Percentiles rank a stretch among this genome's conserved stretches.
Evolutionary conservation across 2,113 vertebrate species (phyloP).

Genomic region (Silurus asotus): DNA sequence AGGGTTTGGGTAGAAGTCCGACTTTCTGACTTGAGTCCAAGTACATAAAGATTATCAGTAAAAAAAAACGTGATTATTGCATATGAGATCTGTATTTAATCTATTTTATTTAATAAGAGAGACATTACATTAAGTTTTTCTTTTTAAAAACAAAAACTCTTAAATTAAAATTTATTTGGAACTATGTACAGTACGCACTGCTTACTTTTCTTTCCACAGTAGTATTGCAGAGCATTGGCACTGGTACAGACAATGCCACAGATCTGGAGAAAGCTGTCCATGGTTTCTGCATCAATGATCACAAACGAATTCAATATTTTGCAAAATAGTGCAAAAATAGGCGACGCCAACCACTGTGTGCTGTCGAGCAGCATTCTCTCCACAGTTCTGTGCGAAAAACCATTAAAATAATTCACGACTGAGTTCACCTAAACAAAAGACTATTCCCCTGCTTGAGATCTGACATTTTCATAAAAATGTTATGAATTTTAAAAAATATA

Average conservation of each 20-base stretch:
- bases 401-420: constrained; percentile 32
- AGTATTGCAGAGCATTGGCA: constrained; percentile 7
- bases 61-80: constrained; percentile 20
- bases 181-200: constrained; percentile 30
- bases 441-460: background rate
- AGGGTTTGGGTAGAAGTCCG: constrained; percentile 14
- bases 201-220: constrained; percentile 6
- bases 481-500: background rate
- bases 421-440: constrained; percentile 25
- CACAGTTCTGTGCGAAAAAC: constrained; percentile 21
- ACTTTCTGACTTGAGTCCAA: constrained; percentile 14
- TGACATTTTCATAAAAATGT: constrained; percentile 15
- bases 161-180: constrained; percentile 19
- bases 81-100: constrained; percentile 31
- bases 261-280: background rate
- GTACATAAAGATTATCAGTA: constrained; percentile 11
- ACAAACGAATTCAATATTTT: constrained; percentile 1
- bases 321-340: constrained; percentile 13
- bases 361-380: background rate
- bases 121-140: constrained; percentile 28
- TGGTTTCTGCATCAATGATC: background rate
- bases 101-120: constrained; percentile 10
- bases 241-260: constrained; percentile 7
- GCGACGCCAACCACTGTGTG: constrained; percentile 6
- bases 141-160: constrained; percentile 29